A percentile compares a stretch with the other conserved stretches of the same genome.
Conservation (phyloP, 2,888 invertebrate genomes). For the Palloptera scutellata region DNA sequence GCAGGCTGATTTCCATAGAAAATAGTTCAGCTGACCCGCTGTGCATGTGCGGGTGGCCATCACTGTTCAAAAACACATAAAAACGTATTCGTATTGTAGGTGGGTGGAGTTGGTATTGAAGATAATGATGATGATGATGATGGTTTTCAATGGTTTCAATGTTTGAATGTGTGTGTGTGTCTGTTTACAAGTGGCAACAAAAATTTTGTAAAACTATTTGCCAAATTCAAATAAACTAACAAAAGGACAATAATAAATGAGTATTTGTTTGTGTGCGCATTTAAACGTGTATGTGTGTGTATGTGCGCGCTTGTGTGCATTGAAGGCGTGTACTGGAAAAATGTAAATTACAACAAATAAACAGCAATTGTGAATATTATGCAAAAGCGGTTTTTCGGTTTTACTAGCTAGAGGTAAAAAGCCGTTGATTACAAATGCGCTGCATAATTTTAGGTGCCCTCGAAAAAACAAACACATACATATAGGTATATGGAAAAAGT, state of each 20-base stretch:
- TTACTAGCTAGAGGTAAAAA: not conserved
- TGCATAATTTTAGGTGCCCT: slow-evolving; percentile 18
- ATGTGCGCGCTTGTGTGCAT: not conserved
- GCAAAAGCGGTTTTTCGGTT: not conserved
- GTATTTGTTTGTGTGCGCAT: slow-evolving; percentile 7
- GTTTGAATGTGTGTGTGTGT: slow-evolving; percentile 25
- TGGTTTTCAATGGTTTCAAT: slow-evolving; percentile 1
- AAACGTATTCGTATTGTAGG: not conserved
- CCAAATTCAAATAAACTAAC: slow-evolving; percentile 36
- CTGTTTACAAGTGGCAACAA: slow-evolving; percentile 45
- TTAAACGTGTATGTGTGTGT: slow-evolving; percentile 9
- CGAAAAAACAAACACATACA: not conserved
- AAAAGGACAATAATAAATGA: slow-evolving; percentile 44
- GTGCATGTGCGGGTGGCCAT: no score
- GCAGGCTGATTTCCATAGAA: no score
- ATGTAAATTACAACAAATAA: slow-evolving; percentile 24
- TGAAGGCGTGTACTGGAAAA: not conserved
- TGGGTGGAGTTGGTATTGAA: no score
- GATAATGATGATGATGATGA: not conserved
- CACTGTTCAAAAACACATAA: not conserved
- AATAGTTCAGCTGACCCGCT: not conserved
- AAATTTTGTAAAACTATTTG: slow-evolving; percentile 35
- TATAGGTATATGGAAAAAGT: no score
- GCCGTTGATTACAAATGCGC: slow-evolving; percentile 14
- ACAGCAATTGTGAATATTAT: slow-evolving; percentile 13